Base-by-base conservation (phyloP, 1,140 invertebrate genomes). In the Lepidostoma basale region DNA sequence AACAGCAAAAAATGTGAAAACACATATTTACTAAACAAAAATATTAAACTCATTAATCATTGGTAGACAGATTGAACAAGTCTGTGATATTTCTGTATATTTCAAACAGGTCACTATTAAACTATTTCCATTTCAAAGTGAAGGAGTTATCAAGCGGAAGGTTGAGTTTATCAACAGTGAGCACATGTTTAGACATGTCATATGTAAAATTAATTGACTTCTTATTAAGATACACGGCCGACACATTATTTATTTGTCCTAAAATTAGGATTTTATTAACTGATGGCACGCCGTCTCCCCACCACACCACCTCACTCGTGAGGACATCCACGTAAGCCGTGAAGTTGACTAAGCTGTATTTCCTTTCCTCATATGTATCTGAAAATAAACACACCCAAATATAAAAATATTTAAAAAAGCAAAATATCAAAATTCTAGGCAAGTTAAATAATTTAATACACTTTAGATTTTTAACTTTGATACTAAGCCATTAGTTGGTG, bases 331-430 rank as follows among this genome's bases (percentile, higher is more conserved):
- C 76, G 22, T 80, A 74, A 10, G 85, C 75, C 0, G 70, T 69
- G 74, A 90, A 90, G 10, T 81, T 76, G 16, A 88, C 79, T 72
- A 87, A 80, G 30, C 82, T 82, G 78, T 87, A 90, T 72, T 85
- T 81, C 52, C 83, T 81, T 58, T 86, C 83, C 69, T 87, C 81
- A 68, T 87, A 82, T 0, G 86, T 84, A 76, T 89, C 89, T 89
- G 77, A 79, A 42, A 54, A 9, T 69, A 62, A 39, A 62, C 10
- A 45, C 9, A 45, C 6, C 42, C 6, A 8, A 45, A 6, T 5
- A 6, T 12, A 45, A 45, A 18, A 3, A 3, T 4, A 45, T 45
- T 45, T 20, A 45, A 18, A 1, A 16, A 20, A 45, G 12, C 18
- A 16, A 45, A 45, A 36, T 36, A 52, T 26, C 40, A 42, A 42